Base-by-base conservation (phyloP, 2,113 vertebrate genomes). In the Serilophus lunatus region DNA sequence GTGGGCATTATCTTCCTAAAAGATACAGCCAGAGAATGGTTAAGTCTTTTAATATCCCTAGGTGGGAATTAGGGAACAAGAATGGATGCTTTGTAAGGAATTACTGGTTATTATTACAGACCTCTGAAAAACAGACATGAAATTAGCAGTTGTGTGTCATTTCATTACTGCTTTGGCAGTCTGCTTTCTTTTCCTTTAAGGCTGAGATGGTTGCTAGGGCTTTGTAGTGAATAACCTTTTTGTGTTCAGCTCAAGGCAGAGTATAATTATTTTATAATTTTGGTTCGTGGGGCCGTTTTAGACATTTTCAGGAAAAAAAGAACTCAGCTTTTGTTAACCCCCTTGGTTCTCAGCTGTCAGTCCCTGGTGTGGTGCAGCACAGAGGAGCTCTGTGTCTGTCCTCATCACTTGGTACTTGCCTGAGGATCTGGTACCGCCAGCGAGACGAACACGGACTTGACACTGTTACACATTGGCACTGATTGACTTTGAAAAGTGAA, bases 31-130 rank as follows among this genome's bases (percentile, higher is more conserved):
- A 57, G 72, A 80, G 79, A 95, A 92, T 42, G 80, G 95, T 80
- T 96, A 96, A 95, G 45, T 18, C 78, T 80, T 95, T 92, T 65
- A 64, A 85, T 80, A 64, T 93, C 90, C 92, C 71, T 85, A 96
- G 95, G 96, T 97, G 95, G 84, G 95, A 96, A 94, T 63, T 93
- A 94, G 76, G 59, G 85, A 85, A 64, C 53, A 86, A 96, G 95
- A 97, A 96, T 80, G 82, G 93, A 66, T 94, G 87, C 95, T 97
- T 97, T 97, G 91, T 20, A 56, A 93, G 93, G 96, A 98, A 97
- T 97, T 97, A 94, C 87, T 96, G 94, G 96, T 90, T 97, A 82
- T 98, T 98, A 95, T 95, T 95, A 93, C 95, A 93, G 95, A 88
- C 96, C 95, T 97, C 72, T 96, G 97, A 93, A 96, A 98, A 97